phyloP scores from a whole-genome alignment of 2,888 invertebrate species.

The Heteromurus nitidus region DNA sequence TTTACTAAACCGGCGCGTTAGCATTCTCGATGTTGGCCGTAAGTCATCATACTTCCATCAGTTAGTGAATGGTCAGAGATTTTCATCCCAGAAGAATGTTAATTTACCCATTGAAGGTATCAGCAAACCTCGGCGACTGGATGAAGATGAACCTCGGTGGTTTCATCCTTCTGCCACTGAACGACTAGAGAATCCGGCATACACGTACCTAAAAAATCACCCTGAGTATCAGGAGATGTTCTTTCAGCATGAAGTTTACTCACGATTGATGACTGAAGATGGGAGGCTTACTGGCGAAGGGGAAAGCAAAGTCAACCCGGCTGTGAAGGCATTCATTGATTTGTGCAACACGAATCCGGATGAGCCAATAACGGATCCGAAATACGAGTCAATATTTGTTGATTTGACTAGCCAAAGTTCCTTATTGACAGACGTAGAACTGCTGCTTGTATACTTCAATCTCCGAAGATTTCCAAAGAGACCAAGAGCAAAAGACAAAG shows the following conservation, averaged over 20 bases:
- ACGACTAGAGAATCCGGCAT: conserved; percentile 49
- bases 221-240: conserved; percentile 57
- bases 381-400: conserved; percentile 34
- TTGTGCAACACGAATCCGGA: conserved; percentile 46
- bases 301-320: conserved; percentile 38
- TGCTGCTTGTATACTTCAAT: conserved; percentile 46
- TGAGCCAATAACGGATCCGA: conserved; percentile 44
- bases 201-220: conserved; percentile 61
- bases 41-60: no score
- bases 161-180: conserved; percentile 51
- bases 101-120: no score
- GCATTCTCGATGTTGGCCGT: no score
- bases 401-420: conserved; percentile 50
- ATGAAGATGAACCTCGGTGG: conserved; percentile 47
- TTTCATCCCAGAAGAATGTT: no score
- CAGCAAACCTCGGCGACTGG: conserved; percentile 3
- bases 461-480: conserved; percentile 76
- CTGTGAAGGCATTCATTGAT: conserved; percentile 51
- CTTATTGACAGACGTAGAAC: conserved; percentile 45
- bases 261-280: conserved; percentile 53
- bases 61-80: no score
- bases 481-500: conserved; percentile 78
- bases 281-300: conserved; percentile 49
- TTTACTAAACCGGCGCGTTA: no score
- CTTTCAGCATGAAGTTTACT: conserved; percentile 51